These are phyloP conservation scores for Danio choprae DNA, from an alignment of 2,797 vertebrate species.

Conservation along the genomic window DNA sequence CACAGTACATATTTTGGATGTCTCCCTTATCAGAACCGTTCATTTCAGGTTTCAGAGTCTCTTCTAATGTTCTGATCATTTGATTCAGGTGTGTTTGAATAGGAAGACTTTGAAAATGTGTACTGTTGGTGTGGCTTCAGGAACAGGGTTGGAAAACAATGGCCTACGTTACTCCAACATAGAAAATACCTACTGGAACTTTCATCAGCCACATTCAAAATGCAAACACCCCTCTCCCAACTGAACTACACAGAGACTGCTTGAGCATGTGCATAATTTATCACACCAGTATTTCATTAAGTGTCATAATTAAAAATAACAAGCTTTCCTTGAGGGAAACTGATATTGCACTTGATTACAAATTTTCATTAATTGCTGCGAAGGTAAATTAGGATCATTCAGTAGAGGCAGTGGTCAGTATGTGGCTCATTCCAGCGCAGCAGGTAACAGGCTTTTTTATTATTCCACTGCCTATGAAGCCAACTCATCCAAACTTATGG, in stretches of 20 bases:
- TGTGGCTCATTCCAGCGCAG: not conserved
- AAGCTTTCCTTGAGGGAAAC: not conserved
- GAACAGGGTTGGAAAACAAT: too few species aligned
- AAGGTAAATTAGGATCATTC: not conserved
- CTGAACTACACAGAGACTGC: not conserved
- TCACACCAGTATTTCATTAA: conserved; percentile 32
- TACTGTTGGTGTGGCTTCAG: too few species aligned
- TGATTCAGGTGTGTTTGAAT: too few species aligned
- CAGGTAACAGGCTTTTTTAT: not conserved
- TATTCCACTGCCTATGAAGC: not conserved
- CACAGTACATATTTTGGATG: too few species aligned
- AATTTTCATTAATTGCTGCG: not conserved
- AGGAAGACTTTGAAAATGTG: too few species aligned
- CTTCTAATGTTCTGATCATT: too few species aligned
- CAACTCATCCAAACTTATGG: conserved; percentile 2
- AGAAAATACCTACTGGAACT: not conserved
- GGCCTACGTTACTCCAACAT: not conserved
- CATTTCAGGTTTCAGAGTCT: too few species aligned
- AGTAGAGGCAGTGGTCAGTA: not conserved
- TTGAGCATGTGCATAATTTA: conserved; percentile 26
- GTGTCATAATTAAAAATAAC: conserved; percentile 23
- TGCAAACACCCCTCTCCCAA: not conserved
- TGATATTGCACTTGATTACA: conserved; percentile 11
- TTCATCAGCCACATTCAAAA: conserved; percentile 6
- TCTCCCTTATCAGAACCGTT: too few species aligned